Base-by-base conservation (phyloP, 2,888 invertebrate species). In the Melanostoma scalare region DNA sequence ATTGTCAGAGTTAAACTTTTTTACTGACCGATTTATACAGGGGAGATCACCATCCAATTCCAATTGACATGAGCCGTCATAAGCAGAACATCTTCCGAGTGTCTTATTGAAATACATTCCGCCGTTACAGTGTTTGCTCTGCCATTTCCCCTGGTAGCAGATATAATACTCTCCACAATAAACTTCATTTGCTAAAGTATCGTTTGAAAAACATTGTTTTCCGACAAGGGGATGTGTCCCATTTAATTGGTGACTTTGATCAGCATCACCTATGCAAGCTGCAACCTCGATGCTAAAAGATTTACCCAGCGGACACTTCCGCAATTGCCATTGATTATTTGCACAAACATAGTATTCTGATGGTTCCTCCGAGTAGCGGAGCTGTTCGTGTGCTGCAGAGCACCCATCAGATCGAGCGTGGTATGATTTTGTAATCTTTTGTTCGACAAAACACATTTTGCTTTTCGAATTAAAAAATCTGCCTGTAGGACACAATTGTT, bases 81-180 rank as follows among this genome's bases (percentile, higher is more conserved):
- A 88, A 4, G 87, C 88, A 61, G 88, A 61, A 65, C 90, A 90
- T 38, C 88, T 89, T 85, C 88, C 89, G 33, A 82, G 85, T 6
- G 86, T 69, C 3, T 72, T 86, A 72, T 88, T 89, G 48, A 89
- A 90, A 74, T 88, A 90, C 87, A 87, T 87, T 20, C 88, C 89
- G 1, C 87, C 65, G 0, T 89, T 88, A 56, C 90, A 90, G n/a
- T 88, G 87, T 3, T 89, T 88, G 50, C 88, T 86, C 88, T 89
- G 89, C 90, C 90, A 90, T 2, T 86, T 84, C 3, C 87, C 88
- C 9, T 90, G 88, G 46, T 88, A 73, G 58, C 90, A 90, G 77
- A 90, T 88, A 6, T 89, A 76, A 56, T 87, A 90, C 68, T 86
- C 86, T 42, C 86, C 86, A 52, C 90, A 90, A 35, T 89, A 86